Conservation (phyloP, 2,888 invertebrate genomes). For the Steinernema hermaphroditum region DNA sequence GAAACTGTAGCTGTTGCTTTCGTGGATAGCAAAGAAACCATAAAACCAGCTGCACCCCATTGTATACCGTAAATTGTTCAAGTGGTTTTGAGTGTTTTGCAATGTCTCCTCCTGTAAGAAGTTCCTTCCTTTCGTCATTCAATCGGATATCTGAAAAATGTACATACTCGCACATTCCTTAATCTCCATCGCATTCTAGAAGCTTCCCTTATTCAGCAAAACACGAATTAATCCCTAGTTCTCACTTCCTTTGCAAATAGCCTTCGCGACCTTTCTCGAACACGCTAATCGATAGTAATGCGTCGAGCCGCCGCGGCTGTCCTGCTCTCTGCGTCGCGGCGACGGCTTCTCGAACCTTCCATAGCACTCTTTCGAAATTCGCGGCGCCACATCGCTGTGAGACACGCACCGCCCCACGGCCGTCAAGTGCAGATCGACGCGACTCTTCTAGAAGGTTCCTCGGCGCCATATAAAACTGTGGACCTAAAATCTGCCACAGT, state of each 20-base stretch:
- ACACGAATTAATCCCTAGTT: not conserved
- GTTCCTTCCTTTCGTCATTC: too few species aligned
- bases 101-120: too few species aligned
- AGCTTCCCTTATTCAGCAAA: not conserved
- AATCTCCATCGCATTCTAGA: too few species aligned
- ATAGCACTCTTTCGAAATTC: not conserved
- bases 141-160: too few species aligned
- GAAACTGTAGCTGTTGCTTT: too few species aligned
- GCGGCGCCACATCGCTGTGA: not conserved
- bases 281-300: not conserved
- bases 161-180: too few species aligned
- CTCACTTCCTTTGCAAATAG: too few species aligned
- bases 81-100: too few species aligned
- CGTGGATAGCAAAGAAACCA: too few species aligned
- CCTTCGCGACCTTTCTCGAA: constrained; percentile 7
- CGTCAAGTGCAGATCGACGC: not conserved
- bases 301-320: constrained; percentile 2
- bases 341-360: constrained; percentile 2
- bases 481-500: not conserved
- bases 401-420: not conserved
- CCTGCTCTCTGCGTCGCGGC: not conserved
- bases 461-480: not conserved
- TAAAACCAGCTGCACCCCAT: too few species aligned
- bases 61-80: too few species aligned
- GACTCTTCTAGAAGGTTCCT: constrained; percentile 20